phyloP scores from a whole-genome alignment of 2,797 vertebrate species.

The Lerista edwardsae region DNA sequence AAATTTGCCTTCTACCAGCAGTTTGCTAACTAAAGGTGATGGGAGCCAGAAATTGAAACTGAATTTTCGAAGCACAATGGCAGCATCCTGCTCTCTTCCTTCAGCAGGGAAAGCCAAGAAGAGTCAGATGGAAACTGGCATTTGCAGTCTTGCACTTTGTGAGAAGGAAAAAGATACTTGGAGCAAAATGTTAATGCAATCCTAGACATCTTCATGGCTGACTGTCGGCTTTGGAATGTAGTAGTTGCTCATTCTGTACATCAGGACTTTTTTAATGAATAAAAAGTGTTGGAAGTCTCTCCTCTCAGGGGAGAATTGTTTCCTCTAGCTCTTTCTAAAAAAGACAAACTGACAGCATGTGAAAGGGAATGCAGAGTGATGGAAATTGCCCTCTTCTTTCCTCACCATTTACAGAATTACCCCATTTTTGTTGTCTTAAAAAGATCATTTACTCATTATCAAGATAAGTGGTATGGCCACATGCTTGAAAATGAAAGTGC shows the following conservation, averaged over 20 bases:
- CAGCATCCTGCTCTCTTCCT: conserved; percentile 62
- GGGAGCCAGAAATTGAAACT: conserved; percentile 65
- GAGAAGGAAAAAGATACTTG: conserved; percentile 67
- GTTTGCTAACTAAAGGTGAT: conserved; percentile 87
- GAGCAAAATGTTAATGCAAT: conserved; percentile 73
- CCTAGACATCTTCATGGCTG: conserved; percentile 63
- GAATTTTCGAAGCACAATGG: conserved; percentile 78
- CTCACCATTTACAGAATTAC: conserved; percentile 64
- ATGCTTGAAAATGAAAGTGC: conserved; percentile 70
- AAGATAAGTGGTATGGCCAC: conserved; percentile 74
- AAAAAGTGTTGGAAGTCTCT: conserved; percentile 61
- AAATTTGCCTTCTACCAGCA: conserved; percentile 99
- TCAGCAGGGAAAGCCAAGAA: conserved; percentile 60
- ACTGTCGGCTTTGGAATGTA: conserved; percentile 64
- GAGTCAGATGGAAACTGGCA: conserved; percentile 5
- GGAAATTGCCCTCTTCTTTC: conserved; percentile 63
- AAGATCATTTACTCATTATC: conserved; percentile 75
- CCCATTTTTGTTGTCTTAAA: conserved; percentile 68
- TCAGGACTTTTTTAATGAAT: conserved; percentile 66
- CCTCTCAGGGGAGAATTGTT: conserved; percentile 66
- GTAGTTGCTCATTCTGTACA: conserved; percentile 69
- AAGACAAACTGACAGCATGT: conserved; percentile 61
- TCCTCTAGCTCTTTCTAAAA: conserved; percentile 63
- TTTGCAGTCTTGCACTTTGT: conserved; percentile 72
- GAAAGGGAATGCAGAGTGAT: conserved; percentile 64